These are phyloP conservation scores for Epinephelus malabaricus DNA, from an alignment of 2,797 vertebrate genomes.

Conservation along the genomic window DNA sequence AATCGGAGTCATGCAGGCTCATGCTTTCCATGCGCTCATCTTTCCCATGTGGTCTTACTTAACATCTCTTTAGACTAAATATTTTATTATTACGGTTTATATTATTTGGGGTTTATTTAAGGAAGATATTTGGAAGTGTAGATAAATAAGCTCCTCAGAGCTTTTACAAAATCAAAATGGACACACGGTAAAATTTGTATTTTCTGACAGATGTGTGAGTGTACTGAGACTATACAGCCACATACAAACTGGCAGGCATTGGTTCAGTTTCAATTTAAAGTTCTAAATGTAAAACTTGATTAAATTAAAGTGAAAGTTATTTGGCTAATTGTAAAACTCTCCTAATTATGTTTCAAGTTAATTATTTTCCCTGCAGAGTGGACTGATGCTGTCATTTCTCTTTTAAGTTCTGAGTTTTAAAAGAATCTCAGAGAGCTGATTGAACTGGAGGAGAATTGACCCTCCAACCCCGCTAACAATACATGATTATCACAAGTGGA, in stretches of 20 bases:
- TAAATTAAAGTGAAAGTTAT: conserved; percentile 56
- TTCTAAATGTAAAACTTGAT: conserved; percentile 57
- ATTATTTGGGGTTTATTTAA: conserved; percentile 47
- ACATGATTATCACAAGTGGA: conserved; percentile 65
- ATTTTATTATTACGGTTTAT: conserved; percentile 57
- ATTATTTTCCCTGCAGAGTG: conserved; percentile 47
- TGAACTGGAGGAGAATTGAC: conserved; percentile 56
- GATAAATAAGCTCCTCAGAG: background rate
- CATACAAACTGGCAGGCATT: background rate
- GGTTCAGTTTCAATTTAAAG: conserved; percentile 35
- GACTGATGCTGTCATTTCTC: conserved; percentile 41
- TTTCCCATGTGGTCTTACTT: conserved; percentile 50
- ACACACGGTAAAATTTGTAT: background rate
- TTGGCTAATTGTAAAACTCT: conserved; percentile 36
- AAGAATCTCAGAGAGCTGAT: conserved; percentile 54
- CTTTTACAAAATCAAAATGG: background rate
- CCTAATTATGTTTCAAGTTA: conserved; percentile 53
- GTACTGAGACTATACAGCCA: background rate
- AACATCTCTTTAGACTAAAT: conserved; percentile 52
- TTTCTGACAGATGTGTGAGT: conserved; percentile 6
- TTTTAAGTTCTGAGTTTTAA: conserved; percentile 29
- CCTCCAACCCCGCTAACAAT: conserved; percentile 58
- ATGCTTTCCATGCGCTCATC: conserved; percentile 72
- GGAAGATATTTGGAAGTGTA: conserved; percentile 28
- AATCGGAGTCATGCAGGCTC: conserved; percentile 48